Evolutionary conservation across 2,797 vertebrate species (phyloP).

Genomic region (Neostethus bicornis): DNA sequence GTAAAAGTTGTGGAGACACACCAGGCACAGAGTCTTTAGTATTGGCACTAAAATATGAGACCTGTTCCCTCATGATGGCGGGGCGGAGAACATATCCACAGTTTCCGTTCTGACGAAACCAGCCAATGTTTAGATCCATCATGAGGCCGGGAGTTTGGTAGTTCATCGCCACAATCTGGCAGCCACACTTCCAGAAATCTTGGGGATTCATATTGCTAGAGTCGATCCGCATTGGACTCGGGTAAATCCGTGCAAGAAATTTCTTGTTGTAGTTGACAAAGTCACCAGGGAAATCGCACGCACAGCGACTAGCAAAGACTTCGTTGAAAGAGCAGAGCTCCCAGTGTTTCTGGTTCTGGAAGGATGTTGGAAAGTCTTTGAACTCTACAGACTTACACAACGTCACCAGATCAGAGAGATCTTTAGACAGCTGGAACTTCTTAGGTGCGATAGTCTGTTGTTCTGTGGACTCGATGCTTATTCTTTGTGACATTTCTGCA

Average conservation of each 20-base stretch:
- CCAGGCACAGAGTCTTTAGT: conserved; percentile 97
- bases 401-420: conserved; percentile 94
- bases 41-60: conserved; percentile 98
- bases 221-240: conserved; percentile 97
- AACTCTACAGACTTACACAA: conserved; percentile 97
- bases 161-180: conserved; percentile 99
- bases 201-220: conserved; percentile 99
- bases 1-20: conserved; percentile 96
- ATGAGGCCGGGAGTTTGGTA: conserved; percentile 97
- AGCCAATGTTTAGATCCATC: conserved; percentile 99
- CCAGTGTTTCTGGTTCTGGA: conserved; percentile 96
- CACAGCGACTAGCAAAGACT: conserved; percentile 91
- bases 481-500: conserved; percentile 93
- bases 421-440: conserved; percentile 94
- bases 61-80: conserved; percentile 96
- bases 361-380: conserved; percentile 92
- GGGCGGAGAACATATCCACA: conserved; percentile 96
- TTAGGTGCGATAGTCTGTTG: conserved; percentile 82
- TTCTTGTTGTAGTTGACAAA: conserved; percentile 99
- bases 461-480: conserved; percentile 87
- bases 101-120: conserved; percentile 98
- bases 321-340: conserved; percentile 98
- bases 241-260: conserved; percentile 93
- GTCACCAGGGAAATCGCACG: conserved; percentile 93
- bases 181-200: conserved; percentile 99